Base-by-base conservation (phyloP, 1,140 invertebrate species). In the Gonatopus flavifemur region DNA sequence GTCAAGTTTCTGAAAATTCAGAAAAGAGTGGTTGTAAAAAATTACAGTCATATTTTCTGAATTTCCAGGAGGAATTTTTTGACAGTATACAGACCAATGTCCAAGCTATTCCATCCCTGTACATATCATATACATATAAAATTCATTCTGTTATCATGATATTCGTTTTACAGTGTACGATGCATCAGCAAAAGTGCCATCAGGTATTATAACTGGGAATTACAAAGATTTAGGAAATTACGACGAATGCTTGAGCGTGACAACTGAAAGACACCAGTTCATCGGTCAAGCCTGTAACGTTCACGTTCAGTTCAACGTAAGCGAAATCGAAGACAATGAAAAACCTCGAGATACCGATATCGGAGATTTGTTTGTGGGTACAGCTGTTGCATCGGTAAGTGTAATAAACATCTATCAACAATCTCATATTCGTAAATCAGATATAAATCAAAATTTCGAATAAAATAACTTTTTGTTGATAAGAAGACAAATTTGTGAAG, bases 91-190 rank as follows among this genome's bases (percentile, higher is more conserved):
- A n/a, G n/a, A n/a, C n/a, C n/a, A n/a, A n/a, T n/a, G n/a, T n/a
- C n/a, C n/a, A n/a, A n/a, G n/a, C n/a, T n/a, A n/a, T n/a, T n/a
- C n/a, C n/a, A n/a, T n/a, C n/a, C n/a, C n/a, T n/a, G n/a, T n/a
- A n/a, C n/a, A n/a, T n/a, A n/a, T n/a, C n/a, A n/a, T n/a, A n/a
- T n/a, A n/a, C n/a, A n/a, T n/a, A n/a, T n/a, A n/a, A n/a, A n/a
- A n/a, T n/a, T n/a, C n/a, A n/a, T n/a, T n/a, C n/a, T n/a, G n/a
- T n/a, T n/a, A n/a, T n/a, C n/a, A n/a, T n/a, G n/a, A n/a, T n/a
- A n/a, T n/a, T n/a, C n/a, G n/a, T n/a, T n/a, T 73, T 72, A 24
- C 57, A 82, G 80, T 82, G 76, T 72, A 74, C 42, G 80, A 82
- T 43, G 60, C 79, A 3, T 77, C 76, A 22, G 77, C 72, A 7